Evolutionary conservation across 2,888 invertebrate species (phyloP).

Genomic region (Drosophila eohydei): DNA sequence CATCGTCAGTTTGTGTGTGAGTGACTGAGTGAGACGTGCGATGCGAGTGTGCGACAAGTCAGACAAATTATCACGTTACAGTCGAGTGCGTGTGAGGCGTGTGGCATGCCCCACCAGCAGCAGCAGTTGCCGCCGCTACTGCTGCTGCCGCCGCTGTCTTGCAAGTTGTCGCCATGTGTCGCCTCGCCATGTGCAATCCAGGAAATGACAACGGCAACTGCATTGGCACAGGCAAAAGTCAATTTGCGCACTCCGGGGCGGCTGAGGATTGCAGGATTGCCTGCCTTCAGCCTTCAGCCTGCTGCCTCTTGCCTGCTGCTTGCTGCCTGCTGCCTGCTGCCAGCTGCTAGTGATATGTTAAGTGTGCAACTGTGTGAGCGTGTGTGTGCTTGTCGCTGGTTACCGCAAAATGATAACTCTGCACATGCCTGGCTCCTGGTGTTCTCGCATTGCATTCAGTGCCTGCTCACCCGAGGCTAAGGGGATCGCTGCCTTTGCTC

Average conservation of each 20-base stretch:
- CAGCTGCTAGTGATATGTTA: conserved; percentile 45
- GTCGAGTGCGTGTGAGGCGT: conserved; percentile 81
- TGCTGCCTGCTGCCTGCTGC: conserved; percentile 5
- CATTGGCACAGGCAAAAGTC: conserved; percentile 78
- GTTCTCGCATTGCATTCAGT: conserved; percentile 36
- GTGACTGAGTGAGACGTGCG: conserved; percentile 34
- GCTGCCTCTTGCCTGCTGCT: background rate
- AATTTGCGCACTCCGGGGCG: conserved; percentile 72
- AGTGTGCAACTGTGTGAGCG: conserved; percentile 22
- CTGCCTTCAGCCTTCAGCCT: background rate
- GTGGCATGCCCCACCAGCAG: conserved; percentile 38
- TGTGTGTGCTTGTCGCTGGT: conserved; percentile 50
- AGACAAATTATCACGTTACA: conserved; percentile 83
- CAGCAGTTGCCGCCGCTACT: background rate
- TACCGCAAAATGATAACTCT: conserved; percentile 74
- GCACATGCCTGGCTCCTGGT: conserved; percentile 55
- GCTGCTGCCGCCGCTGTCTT: conserved; percentile 51
- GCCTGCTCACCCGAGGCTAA: conserved; percentile 9
- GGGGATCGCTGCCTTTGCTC: conserved; percentile 1
- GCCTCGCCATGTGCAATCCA: conserved; percentile 73
- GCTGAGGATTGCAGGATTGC: conserved; percentile 38
- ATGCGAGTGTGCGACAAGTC: conserved; percentile 65
- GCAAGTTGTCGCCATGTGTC: conserved; percentile 79
- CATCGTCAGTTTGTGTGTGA: conserved; percentile 23
- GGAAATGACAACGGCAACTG: conserved; percentile 80